Percentiles rank a stretch among this genome's conserved stretches.
These are phyloP conservation scores for Axis porcinus DNA, from an alignment of 2,113 vertebrate genomes.

Conservation along the genomic window DNA sequence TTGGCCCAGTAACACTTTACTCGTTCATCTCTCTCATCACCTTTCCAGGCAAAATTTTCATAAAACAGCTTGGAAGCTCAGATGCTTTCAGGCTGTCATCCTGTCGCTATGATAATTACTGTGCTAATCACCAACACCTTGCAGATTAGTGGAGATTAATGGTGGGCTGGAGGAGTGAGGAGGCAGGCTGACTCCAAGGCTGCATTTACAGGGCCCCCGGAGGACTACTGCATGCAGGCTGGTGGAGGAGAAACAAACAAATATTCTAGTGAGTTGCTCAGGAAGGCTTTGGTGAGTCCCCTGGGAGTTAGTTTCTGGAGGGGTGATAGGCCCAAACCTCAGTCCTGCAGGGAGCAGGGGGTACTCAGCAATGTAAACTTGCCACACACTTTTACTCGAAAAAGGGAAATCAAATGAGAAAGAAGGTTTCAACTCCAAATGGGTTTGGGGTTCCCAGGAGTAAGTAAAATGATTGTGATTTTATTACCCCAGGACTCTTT, in stretches of 20 bases:
- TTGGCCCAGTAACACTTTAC: neutral
- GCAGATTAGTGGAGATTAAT: slow-evolving; percentile 35
- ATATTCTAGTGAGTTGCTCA: neutral
- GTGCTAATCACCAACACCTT: slow-evolving; percentile 50
- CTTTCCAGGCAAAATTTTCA: slow-evolving; percentile 24
- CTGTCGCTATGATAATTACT: slow-evolving; percentile 19
- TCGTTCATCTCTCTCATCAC: neutral
- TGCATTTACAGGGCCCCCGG: neutral
- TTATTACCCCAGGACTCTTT: neutral
- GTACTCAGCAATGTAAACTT: neutral
- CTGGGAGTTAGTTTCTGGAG: neutral
- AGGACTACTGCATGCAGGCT: neutral
- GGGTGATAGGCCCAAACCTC: neutral
- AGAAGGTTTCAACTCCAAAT: neutral
- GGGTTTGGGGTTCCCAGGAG: neutral
- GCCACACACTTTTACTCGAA: neutral
- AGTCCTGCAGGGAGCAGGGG: neutral
- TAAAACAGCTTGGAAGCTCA: slow-evolving; percentile 42
- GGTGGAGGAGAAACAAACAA: neutral
- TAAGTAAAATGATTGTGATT: neutral
- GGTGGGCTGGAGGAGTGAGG: neutral
- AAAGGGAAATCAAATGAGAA: neutral
- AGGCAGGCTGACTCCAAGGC: neutral
- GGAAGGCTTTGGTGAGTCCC: neutral
- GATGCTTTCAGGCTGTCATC: slow-evolving; percentile 23